Percentiles rank a stretch among this genome's conserved stretches.
Evolutionary conservation across 1,140 invertebrate species (phyloP).

Genomic region (Littorina saxatilis): DNA sequence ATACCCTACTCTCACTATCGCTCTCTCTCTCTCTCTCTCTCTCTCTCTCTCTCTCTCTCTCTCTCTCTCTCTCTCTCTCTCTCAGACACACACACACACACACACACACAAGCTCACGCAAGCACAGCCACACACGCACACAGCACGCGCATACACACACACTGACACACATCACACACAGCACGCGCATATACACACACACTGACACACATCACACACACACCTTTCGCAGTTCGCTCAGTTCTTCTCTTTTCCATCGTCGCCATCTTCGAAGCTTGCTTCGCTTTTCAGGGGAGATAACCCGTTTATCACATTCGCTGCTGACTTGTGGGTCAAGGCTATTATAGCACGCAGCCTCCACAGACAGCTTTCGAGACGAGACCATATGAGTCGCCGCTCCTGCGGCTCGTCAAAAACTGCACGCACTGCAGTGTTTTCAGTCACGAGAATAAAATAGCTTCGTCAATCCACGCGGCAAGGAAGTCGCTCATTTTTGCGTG

Average conservation of each 20-base stretch:
- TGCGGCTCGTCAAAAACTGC: no score
- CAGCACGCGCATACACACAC: slow-evolving; percentile 1
- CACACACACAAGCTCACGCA: slow-evolving; percentile 8
- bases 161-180: neutral
- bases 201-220: neutral
- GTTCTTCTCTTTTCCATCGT: neutral
- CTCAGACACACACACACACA: neutral
- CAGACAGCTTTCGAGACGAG: no score
- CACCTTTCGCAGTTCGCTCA: neutral
- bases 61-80: slow-evolving; percentile 25
- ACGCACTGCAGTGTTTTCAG: no score
- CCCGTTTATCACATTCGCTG: no score
- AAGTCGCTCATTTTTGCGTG: no score
- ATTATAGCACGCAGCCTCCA: no score
- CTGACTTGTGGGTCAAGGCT: no score
- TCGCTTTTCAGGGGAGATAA: no score
- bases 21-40: neutral
- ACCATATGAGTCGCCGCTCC: no score
- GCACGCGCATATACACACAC: slow-evolving; percentile 14
- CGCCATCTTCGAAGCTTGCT: neutral
- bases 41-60: slow-evolving; percentile 25
- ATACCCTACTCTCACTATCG: no score
- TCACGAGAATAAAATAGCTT: no score
- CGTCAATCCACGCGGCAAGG: no score
- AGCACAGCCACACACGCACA: slow-evolving; percentile 5